Evolutionary conservation across 2,888 invertebrate genomes (phyloP).

Genomic region (Drosophila histrio): DNA sequence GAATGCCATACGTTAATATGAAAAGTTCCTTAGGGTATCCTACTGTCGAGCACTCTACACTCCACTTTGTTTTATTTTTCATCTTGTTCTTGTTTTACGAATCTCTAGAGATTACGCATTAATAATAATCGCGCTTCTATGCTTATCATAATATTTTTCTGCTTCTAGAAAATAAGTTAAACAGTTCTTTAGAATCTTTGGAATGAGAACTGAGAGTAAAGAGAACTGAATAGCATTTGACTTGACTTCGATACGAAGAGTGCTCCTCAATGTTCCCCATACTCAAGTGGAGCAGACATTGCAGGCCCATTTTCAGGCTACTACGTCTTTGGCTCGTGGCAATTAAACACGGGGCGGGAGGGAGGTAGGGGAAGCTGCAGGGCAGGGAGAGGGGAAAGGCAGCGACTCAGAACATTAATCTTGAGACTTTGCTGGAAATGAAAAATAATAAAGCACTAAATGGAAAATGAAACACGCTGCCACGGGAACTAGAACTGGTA

Average conservation of each 20-base stretch:
- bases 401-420: constrained; percentile 76
- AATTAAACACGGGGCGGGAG: constrained; percentile 10
- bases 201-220: neutral
- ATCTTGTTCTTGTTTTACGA: no score
- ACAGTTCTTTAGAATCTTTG: neutral
- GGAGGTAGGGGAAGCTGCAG: neutral
- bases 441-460: constrained; percentile 78
- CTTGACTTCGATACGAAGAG: constrained; percentile 15
- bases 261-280: constrained; percentile 3
- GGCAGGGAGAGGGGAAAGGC: constrained; percentile 17
- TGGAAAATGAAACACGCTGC: constrained; percentile 65
- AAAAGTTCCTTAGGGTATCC: no score
- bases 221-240: constrained; percentile 9
- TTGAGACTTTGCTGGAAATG: constrained; percentile 65
- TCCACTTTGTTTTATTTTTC: no score
- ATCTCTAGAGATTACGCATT: neutral
- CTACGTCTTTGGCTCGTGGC: constrained; percentile 44
- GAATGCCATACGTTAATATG: no score
- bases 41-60: no score
- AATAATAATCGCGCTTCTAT: neutral
- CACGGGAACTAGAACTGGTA: constrained; percentile 4
- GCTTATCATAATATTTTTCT: neutral
- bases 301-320: constrained; percentile 23
- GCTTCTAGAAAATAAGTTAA: neutral
- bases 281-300: constrained; percentile 44